phyloP scores from a whole-genome alignment of 1,140 invertebrate genomes.

The Solen grandis region DNA sequence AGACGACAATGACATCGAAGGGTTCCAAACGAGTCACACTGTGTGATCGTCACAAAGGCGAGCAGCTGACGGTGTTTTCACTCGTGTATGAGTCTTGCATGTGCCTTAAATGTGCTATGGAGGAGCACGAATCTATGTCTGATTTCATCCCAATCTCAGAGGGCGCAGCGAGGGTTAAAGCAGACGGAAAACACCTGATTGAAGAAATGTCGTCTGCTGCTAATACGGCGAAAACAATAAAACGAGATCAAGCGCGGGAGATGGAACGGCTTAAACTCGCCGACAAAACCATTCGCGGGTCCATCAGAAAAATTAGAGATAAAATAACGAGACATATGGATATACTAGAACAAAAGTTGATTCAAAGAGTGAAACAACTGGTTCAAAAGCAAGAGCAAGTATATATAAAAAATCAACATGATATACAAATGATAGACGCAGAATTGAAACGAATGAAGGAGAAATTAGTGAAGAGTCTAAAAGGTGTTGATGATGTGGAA shows the following conservation, averaged over 20 bases:
- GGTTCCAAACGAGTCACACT: background rate
- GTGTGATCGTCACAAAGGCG: constrained; percentile 38
- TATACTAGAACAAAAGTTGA: constrained; percentile 40
- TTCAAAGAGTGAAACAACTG: constrained; percentile 19
- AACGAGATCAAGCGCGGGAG: constrained; percentile 4
- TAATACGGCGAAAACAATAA: constrained; percentile 24
- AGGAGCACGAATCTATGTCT: constrained; percentile 28
- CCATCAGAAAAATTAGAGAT: constrained; percentile 28
- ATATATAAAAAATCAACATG: constrained; percentile 39
- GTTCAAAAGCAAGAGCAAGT: constrained; percentile 29
- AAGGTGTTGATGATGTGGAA: constrained; percentile 1
- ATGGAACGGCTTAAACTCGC: constrained; percentile 14
- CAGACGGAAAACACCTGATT: constrained; percentile 11
- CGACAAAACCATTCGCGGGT: constrained; percentile 31
- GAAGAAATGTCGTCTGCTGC: constrained; percentile 18
- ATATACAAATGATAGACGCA: constrained; percentile 24
- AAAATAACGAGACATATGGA: constrained; percentile 39
- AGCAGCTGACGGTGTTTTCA: constrained; percentile 29
- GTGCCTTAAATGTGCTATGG: constrained; percentile 51
- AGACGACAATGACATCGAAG: constrained; percentile 1
- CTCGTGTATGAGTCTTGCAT: constrained; percentile 30
- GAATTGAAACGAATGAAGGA: constrained; percentile 45
- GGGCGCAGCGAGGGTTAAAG: constrained; percentile 23
- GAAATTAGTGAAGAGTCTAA: constrained; percentile 3
- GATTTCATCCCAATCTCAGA: constrained; percentile 53